Evolutionary conservation across 2,888 invertebrate species (phyloP).

Genomic region (Fissipunctia ypsillon): DNA sequence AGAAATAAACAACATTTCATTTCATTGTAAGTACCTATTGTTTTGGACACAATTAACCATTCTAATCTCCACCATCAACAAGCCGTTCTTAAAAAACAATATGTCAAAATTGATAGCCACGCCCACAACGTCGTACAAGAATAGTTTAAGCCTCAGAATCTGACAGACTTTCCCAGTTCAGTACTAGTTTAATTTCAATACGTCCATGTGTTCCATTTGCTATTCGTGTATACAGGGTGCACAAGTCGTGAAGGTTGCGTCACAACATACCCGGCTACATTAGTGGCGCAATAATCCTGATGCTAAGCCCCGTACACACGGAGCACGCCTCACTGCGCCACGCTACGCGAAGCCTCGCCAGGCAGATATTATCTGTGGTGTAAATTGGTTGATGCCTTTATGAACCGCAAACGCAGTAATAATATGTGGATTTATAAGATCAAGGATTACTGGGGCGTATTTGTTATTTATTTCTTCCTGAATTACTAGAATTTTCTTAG

Average conservation of each 20-base stretch:
- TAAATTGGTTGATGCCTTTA: slow-evolving; percentile 48
- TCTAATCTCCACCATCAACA: not conserved
- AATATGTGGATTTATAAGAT: slow-evolving; percentile 15
- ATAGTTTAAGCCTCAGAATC: not conserved
- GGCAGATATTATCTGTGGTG: slow-evolving; percentile 31
- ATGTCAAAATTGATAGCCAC: not conserved
- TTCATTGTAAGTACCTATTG: not conserved
- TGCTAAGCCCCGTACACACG: slow-evolving; percentile 47
- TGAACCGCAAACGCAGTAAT: slow-evolving; percentile 5
- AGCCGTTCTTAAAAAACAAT: not conserved
- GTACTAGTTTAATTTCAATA: not conserved
- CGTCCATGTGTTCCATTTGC: not conserved
- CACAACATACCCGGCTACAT: slow-evolving; percentile 26
- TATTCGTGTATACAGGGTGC: not conserved
- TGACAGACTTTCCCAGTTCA: not conserved
- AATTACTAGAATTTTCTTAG: not conserved
- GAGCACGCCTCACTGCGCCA: not conserved
- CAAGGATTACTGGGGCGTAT: not conserved
- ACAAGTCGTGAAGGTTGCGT: slow-evolving; percentile 13
- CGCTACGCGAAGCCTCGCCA: not conserved
- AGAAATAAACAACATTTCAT: not conserved
- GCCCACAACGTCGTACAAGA: not conserved
- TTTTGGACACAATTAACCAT: not conserved
- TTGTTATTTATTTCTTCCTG: not conserved
- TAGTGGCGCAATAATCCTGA: slow-evolving; percentile 49